Percentiles rank a stretch among this genome's conserved stretches.
phyloP scores from a whole-genome alignment of 2,113 vertebrate genomes.

The Dicentrarchus labrax region DNA sequence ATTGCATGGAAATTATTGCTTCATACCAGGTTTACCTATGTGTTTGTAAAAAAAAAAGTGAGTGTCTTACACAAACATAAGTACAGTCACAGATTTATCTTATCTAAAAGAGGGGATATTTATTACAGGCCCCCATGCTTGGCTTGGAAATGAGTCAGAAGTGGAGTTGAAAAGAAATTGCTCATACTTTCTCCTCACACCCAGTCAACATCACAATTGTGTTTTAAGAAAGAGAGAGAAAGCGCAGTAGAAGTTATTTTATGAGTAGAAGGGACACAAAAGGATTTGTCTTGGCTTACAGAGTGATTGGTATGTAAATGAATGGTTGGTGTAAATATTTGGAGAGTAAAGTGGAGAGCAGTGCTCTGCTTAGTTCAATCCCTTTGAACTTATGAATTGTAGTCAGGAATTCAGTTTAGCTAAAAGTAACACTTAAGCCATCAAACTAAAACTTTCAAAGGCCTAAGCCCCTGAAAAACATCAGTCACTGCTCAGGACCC shows the following conservation, averaged over 20 bases:
- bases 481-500: neutral
- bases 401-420: slow-evolving; percentile 22
- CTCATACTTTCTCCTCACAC: neutral
- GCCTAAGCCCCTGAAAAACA: slow-evolving; percentile 1
- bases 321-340: slow-evolving; percentile 31
- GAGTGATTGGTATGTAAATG: slow-evolving; percentile 57
- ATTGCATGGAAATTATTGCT: slow-evolving; percentile 8
- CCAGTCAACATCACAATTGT: neutral
- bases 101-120: neutral
- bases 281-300: slow-evolving; percentile 26
- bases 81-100: neutral
- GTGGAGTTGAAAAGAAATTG: neutral
- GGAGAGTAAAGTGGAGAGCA: slow-evolving; percentile 41
- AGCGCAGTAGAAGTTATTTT: neutral
- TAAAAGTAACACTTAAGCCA: slow-evolving; percentile 19
- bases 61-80: neutral
- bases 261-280: slow-evolving; percentile 34
- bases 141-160: slow-evolving; percentile 4
- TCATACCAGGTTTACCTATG: neutral
- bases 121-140: neutral
- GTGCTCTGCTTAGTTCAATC: slow-evolving; percentile 29
- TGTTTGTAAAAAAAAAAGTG: no score
- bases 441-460: slow-evolving; percentile 32
- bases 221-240: neutral
- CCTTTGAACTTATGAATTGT: slow-evolving; percentile 29